These are phyloP conservation scores for Scaptodrosophila lebanonensis DNA, from an alignment of 1,140 invertebrate species.

Conservation along the genomic window DNA sequence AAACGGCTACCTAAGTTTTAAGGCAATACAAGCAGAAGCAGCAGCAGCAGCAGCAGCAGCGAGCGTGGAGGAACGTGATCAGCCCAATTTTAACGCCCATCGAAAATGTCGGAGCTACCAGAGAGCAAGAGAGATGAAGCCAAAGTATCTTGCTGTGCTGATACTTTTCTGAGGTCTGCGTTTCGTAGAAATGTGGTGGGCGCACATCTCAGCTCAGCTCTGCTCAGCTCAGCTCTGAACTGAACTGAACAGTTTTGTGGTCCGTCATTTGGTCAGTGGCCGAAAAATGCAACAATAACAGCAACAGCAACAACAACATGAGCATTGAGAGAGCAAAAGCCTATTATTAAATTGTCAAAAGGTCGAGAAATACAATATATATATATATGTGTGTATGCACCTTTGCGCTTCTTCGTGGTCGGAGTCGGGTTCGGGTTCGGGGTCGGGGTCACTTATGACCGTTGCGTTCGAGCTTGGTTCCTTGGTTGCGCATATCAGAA, in stretches of 20 bases:
- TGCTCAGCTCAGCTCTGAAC: too few relatives aligned
- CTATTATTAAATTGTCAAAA: conserved; percentile 77
- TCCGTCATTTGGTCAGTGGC: conserved; percentile 65
- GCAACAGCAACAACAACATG: not conserved
- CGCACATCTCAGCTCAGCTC: conserved; percentile 21
- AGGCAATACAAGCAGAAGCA: too few relatives aligned
- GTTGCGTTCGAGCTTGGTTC: conserved; percentile 32
- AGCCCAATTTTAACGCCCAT: conserved; percentile 76
- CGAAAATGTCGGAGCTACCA: conserved; percentile 46
- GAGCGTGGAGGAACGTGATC: conserved; percentile 71
- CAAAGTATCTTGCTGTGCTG: not conserved
- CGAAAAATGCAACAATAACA: conserved; percentile 24
- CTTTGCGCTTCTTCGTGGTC: not conserved
- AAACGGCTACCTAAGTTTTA: conserved; percentile 74
- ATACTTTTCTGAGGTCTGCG: conserved; percentile 13
- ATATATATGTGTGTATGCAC: not conserved
- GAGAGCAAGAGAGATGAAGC: not conserved
- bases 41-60: too few relatives aligned
- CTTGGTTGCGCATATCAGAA: conserved; percentile 72
- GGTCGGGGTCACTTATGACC: too few relatives aligned
- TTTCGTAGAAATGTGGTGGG: conserved; percentile 72
- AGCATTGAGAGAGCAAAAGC: conserved; percentile 17
- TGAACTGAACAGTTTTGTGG: too few relatives aligned
- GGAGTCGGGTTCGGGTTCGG: too few relatives aligned
- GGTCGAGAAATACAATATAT: conserved; percentile 65